phyloP scores from a whole-genome alignment of 2,113 vertebrate species.

The Sakesphorus luctuosus region DNA sequence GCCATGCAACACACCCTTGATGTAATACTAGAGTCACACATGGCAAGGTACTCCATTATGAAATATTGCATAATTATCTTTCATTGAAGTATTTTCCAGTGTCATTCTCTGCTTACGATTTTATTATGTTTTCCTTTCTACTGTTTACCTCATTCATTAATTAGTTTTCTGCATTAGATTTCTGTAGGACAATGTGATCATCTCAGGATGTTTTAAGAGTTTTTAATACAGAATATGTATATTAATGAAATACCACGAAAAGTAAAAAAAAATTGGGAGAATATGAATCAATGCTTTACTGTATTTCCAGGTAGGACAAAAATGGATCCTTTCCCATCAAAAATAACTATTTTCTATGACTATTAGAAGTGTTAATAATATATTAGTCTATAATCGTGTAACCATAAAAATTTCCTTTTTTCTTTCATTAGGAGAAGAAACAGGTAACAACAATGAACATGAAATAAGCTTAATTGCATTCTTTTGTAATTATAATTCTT shows the following conservation, averaged over 20 bases:
- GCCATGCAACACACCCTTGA: not conserved
- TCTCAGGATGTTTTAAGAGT: not conserved
- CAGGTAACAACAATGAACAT: not conserved
- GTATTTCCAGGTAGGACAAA: not conserved
- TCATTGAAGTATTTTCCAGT: not conserved
- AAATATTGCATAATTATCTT: conserved; percentile 10
- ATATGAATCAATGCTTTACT: not conserved
- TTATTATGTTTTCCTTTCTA: not conserved
- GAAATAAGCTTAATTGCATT: not conserved
- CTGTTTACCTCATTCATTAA: conserved; percentile 16
- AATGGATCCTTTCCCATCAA: not conserved
- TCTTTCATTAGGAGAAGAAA: not conserved
- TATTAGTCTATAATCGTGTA: not conserved
- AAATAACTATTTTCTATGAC: not conserved
- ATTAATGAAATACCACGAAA: not conserved
- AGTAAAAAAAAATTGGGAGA: not conserved
- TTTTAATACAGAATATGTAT: not conserved
- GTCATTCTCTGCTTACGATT: not conserved
- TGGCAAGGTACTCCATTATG: conserved; percentile 48
- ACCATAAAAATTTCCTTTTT: not conserved
- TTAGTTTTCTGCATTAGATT: not conserved
- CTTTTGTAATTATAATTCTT: not conserved
- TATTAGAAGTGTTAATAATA: not conserved
- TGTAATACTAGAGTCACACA: conserved; percentile 39
- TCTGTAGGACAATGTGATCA: not conserved